Evolutionary conservation across 1,140 invertebrate genomes (phyloP), one percentile per base, ranked within the genome.

Genomic region (Pygmarrhopalites habei): DNA sequence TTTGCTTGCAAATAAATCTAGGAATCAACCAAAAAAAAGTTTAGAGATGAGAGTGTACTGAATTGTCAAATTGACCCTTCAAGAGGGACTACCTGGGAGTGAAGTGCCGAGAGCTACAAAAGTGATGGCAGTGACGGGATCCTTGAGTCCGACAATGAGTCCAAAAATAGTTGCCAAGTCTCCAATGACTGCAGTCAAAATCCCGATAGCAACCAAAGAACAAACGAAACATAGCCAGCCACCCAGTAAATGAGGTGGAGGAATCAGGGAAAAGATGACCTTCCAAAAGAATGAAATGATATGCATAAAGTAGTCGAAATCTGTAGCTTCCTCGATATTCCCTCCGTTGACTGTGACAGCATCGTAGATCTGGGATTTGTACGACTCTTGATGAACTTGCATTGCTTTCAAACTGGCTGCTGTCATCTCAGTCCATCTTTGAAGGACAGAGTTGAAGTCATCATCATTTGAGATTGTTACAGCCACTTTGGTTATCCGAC

Each of bases 41-140:
- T n/a, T n/a, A n/a, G n/a, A n/a, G n/a, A n/a, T n/a, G n/a, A n/a
- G n/a, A n/a, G n/a, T n/a, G n/a, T n/a, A n/a, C n/a, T n/a, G n/a
- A n/a, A n/a, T n/a, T n/a, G n/a, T n/a, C n/a, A n/a, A n/a, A n/a
- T n/a, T n/a, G n/a, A n/a, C n/a, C n/a, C n/a, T n/a, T n/a, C n/a
- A n/a, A n/a, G n/a, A n/a, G n/a, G n/a, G n/a, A n/a, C n/a, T n/a
- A n/a, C n/a, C n/a, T 0, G 86, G 86, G 53, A 88, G 77, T 58
- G 83, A 85, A 26, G 86, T 88, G 60, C 86, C 86, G 61, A 87
- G 71, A 30, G 85, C 85, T 39, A 87, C 86, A 56, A 87, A 80
- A 2, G 85, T 86, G 51, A 86, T 85, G 41, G 84, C 83, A 72
- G 78, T 74, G 57, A 79, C 61, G 29, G 56, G 56, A 63, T 39